Percentiles rank a stretch among this genome's conserved stretches.
Evolutionary conservation across 2,888 invertebrate genomes (phyloP).

Genomic region (Macaria notata): DNA sequence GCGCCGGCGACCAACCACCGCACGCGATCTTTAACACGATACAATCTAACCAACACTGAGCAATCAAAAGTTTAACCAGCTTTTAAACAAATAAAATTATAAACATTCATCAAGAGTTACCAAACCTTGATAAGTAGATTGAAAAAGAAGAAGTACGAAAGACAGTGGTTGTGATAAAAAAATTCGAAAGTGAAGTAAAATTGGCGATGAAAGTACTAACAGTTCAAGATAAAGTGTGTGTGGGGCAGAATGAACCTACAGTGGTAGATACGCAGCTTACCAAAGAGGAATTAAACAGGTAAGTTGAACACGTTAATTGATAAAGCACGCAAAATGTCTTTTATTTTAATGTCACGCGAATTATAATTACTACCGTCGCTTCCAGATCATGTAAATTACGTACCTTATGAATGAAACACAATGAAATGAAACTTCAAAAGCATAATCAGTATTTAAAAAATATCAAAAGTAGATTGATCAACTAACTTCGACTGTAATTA

Average conservation of each 20-base stretch:
- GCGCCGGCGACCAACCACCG: constrained; percentile 28
- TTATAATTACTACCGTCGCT: too few relatives aligned
- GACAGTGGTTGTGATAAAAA: constrained; percentile 10
- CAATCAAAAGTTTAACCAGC: constrained; percentile 2
- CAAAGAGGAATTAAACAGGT: constrained; percentile 75
- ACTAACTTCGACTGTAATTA: too few relatives aligned
- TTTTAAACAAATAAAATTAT: neutral
- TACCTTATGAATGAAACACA: too few relatives aligned
- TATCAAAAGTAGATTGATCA: too few relatives aligned
- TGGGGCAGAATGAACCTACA: constrained; percentile 65
- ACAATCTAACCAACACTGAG: constrained; percentile 20
- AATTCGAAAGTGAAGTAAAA: constrained; percentile 18
- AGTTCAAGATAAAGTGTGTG: constrained; percentile 65
- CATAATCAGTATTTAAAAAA: too few relatives aligned
- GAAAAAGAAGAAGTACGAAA: constrained; percentile 11
- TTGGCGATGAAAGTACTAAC: constrained; percentile 70
- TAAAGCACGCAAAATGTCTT: too few relatives aligned
- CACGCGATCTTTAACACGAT: constrained; percentile 57
- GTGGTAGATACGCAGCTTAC: constrained; percentile 58
- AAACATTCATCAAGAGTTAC: neutral
- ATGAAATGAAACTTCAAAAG: too few relatives aligned
- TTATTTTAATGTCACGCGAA: too few relatives aligned
- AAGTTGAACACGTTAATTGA: constrained; percentile 19
- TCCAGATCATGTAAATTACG: too few relatives aligned
- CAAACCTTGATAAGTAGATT: neutral